Evolutionary conservation across 1,140 invertebrate species (phyloP).

Genomic region (Coenobita brevimanus): DNA sequence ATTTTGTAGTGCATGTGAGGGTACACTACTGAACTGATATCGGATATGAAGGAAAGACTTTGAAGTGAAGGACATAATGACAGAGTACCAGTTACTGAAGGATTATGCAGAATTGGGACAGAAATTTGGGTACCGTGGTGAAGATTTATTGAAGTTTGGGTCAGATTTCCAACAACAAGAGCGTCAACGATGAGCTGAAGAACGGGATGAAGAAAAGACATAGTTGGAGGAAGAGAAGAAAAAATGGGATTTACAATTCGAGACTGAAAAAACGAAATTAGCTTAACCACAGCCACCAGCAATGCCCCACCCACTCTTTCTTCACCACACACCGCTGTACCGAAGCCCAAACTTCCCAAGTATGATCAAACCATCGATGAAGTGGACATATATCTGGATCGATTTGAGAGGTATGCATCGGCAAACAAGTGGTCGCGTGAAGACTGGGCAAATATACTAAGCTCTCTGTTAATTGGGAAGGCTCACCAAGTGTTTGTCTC

Average conservation of each 20-base stretch:
- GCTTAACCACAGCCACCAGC: not conserved
- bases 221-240: not conserved
- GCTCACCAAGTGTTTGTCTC: too few relatives aligned
- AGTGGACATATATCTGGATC: slow-evolving; percentile 8
- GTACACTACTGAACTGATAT: too few relatives aligned
- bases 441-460: not conserved
- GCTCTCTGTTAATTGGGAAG: too few relatives aligned
- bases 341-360: not conserved
- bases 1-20: too few relatives aligned
- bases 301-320: too few relatives aligned
- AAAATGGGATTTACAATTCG: not conserved
- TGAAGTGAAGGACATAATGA: too few relatives aligned
- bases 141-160: too few relatives aligned
- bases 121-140: too few relatives aligned
- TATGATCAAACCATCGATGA: not conserved
- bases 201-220: not conserved
- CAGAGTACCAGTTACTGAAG: too few relatives aligned
- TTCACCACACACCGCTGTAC: not conserved
- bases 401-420: not conserved
- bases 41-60: too few relatives aligned
- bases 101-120: too few relatives aligned
- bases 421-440: not conserved
- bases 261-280: not conserved
- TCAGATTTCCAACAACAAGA: not conserved
- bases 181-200: not conserved